A percentile compares a stretch with the other conserved stretches of the same genome.
Evolutionary conservation across 2,888 invertebrate genomes (phyloP).

Genomic region (Mythimna pallens): DNA sequence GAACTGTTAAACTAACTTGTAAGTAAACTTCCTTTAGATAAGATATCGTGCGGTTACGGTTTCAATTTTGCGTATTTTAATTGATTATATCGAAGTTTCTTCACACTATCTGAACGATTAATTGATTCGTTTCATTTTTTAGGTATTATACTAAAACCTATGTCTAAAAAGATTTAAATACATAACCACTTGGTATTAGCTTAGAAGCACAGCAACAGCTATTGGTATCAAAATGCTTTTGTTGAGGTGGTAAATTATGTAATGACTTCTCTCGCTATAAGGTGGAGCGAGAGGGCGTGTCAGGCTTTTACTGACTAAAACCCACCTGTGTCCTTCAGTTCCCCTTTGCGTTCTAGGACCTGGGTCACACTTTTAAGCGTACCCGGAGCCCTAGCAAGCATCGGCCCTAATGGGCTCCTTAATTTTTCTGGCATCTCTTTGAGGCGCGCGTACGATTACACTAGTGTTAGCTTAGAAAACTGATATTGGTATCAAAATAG

Average conservation of each 20-base stretch:
- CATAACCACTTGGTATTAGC: too few species aligned
- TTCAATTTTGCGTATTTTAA: conserved; percentile 6
- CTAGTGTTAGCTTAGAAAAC: too few species aligned
- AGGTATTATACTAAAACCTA: not conserved
- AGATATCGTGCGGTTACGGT: conserved; percentile 15
- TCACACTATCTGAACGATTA: conserved; percentile 22
- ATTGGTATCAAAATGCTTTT: not conserved
- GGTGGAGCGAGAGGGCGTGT: too few species aligned
- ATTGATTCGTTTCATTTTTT: conserved; percentile 44
- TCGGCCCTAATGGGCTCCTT: too few species aligned
- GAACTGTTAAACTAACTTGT: conserved; percentile 15
- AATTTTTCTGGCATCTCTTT: too few species aligned
- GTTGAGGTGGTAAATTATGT: not conserved
- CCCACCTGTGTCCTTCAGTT: too few species aligned
- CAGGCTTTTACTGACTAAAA: not conserved
- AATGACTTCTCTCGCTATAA: too few species aligned
- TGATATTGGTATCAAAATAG: too few species aligned
- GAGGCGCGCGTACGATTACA: too few species aligned
- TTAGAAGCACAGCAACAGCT: not conserved
- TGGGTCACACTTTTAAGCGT: too few species aligned
- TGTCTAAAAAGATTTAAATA: not conserved
- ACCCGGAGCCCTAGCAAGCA: too few species aligned
- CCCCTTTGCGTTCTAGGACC: too few species aligned
- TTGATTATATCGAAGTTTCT: conserved; percentile 24
- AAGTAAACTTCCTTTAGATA: conserved; percentile 45